Conservation (phyloP, 2,888 invertebrate species). For the Catocala sponsa region DNA sequence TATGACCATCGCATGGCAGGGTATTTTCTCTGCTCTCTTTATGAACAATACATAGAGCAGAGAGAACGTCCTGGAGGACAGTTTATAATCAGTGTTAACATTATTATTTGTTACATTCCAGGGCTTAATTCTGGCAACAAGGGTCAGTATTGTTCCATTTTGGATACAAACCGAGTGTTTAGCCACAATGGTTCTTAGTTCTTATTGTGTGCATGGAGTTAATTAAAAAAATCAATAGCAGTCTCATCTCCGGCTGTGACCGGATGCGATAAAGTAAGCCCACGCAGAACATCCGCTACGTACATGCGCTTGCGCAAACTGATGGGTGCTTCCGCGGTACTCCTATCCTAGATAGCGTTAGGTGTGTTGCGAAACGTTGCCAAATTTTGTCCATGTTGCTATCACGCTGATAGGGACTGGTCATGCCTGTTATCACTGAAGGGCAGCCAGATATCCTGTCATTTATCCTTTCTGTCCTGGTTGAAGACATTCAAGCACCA, state of each 20-base stretch:
- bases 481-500: background rate
- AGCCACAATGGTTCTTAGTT: slow-evolving; percentile 8
- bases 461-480: background rate
- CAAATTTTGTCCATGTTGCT: slow-evolving; percentile 59
- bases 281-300: slow-evolving; percentile 36
- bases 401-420: slow-evolving; percentile 1
- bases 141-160: too few species aligned
- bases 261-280: slow-evolving; percentile 71
- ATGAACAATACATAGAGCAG: too few species aligned
- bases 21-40: too few species aligned
- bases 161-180: too few species aligned
- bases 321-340: slow-evolving; percentile 64
- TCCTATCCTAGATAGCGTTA: slow-evolving; percentile 73
- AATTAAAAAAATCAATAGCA: slow-evolving; percentile 51
- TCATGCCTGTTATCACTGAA: slow-evolving; percentile 6
- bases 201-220: slow-evolving; percentile 23
- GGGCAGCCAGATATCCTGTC: slow-evolving; percentile 4
- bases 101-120: too few species aligned
- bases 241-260: slow-evolving; percentile 45
- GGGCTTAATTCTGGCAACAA: too few species aligned
- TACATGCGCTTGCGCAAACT: slow-evolving; percentile 60
- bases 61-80: too few species aligned
- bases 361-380: slow-evolving; percentile 78
- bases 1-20: too few species aligned
- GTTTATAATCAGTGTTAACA: too few species aligned